Evolutionary conservation across 2,797 vertebrate genomes (phyloP).

Genomic region (Sebastes cheni): DNA sequence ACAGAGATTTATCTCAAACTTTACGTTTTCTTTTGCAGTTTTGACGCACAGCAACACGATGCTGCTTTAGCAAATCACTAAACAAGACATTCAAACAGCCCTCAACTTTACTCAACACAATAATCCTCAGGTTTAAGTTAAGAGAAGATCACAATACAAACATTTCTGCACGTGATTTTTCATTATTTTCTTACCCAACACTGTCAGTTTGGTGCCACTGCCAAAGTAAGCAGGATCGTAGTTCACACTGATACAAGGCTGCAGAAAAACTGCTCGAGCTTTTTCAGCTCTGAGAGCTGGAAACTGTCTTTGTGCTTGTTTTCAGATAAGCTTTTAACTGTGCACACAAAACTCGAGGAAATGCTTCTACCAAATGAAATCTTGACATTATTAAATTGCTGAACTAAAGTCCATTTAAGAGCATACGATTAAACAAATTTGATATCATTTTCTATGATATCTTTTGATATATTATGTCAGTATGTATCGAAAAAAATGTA

Average conservation of each 20-base stretch:
- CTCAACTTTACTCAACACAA: not conserved
- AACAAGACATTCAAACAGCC: not conserved
- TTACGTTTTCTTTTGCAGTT: not conserved
- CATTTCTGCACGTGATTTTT: not conserved
- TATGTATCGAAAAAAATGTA: not conserved
- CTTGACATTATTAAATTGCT: not conserved
- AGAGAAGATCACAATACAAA: not conserved
- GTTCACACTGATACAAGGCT: slow-evolving; percentile 62
- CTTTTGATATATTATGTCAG: not conserved
- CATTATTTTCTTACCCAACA: slow-evolving; percentile 61
- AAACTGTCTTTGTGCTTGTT: not conserved
- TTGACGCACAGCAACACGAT: not conserved
- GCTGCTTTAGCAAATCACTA: not conserved
- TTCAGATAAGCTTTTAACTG: not conserved
- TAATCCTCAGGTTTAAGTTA: not conserved
- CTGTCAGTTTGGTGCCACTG: slow-evolving; percentile 65
- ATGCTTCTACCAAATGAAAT: not conserved
- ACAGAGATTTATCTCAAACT: not conserved
- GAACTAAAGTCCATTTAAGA: not conserved
- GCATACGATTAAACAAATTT: not conserved
- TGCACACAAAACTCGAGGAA: not conserved
- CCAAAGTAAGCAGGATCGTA: slow-evolving; percentile 62
- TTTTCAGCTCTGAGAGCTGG: not conserved
- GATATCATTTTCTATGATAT: not conserved
- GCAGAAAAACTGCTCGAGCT: slow-evolving; percentile 33